Percentiles rank a stretch among this genome's conserved stretches.
Evolutionary conservation across 1,140 invertebrate species (phyloP).

Genomic region (Nebria ingens): DNA sequence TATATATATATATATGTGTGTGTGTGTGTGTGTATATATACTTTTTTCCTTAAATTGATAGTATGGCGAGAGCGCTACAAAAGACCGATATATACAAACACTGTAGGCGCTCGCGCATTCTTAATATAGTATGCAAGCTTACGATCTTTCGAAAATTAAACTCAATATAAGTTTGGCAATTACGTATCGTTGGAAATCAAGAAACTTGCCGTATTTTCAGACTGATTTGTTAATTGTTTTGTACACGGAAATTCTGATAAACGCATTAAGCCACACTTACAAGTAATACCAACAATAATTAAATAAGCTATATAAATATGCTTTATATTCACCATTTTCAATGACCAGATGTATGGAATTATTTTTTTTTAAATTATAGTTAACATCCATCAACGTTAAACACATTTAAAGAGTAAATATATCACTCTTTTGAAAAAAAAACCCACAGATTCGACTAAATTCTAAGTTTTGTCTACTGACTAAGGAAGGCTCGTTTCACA

Average conservation of each 20-base stretch:
- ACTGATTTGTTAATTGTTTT: not conserved
- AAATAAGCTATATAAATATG: conserved; percentile 8
- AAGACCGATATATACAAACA: not conserved
- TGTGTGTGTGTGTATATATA: no score
- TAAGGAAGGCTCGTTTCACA: conserved; percentile 6
- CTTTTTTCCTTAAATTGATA: no score
- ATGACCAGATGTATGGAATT: conserved; percentile 9
- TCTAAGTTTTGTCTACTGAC: conserved; percentile 5
- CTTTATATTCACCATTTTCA: conserved; percentile 6
- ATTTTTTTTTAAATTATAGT: conserved; percentile 2
- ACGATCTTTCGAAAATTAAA: not conserved
- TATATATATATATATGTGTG: no score
- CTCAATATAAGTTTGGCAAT: not conserved
- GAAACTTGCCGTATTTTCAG: not conserved
- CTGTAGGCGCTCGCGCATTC: not conserved
- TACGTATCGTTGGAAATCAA: conserved; percentile 5
- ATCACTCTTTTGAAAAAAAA: conserved; percentile 8
- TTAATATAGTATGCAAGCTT: not conserved
- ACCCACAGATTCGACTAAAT: not conserved
- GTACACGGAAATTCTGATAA: conserved; percentile 6
- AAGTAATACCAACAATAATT: conserved; percentile 9
- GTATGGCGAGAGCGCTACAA: conserved; percentile 3
- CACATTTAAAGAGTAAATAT: conserved; percentile 9
- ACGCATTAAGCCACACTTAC: conserved; percentile 4
- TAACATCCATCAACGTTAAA: conserved; percentile 1